Percentiles rank a stretch among this genome's conserved stretches.
These are phyloP conservation scores for Chrysomela aeneicollis DNA, from an alignment of 2,888 invertebrate genomes.

Conservation along the genomic window DNA sequence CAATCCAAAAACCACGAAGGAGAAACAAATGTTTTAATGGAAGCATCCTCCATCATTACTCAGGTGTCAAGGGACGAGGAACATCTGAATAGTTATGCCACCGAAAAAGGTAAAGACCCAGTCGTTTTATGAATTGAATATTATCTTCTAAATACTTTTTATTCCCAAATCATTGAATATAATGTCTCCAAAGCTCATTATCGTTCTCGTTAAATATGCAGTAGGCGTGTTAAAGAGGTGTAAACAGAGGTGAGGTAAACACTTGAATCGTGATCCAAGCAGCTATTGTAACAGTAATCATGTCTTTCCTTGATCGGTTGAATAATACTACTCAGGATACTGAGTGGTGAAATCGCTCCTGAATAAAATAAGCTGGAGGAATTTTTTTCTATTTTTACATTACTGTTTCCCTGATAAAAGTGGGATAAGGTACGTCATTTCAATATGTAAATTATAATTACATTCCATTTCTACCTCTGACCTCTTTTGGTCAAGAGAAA, in stretches of 20 bases:
- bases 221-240: constrained; percentile 54
- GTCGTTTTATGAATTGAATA: neutral
- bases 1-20: constrained; percentile 22
- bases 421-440: constrained; percentile 27
- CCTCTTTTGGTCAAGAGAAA: constrained; percentile 51
- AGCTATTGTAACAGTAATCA: constrained; percentile 24
- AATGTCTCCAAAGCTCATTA: neutral
- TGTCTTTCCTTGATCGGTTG: constrained; percentile 8
- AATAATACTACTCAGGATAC: constrained; percentile 5
- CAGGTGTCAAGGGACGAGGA: constrained; percentile 98
- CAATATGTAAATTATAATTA: constrained; percentile 48
- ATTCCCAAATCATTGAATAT: constrained; percentile 1
- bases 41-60: constrained; percentile 99
- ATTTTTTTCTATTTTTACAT: constrained; percentile 24
- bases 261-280: constrained; percentile 26
- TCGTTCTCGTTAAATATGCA: constrained; percentile 31
- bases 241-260: constrained; percentile 39
- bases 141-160: neutral
- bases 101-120: constrained; percentile 85
- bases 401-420: constrained; percentile 25
- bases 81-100: constrained; percentile 89
- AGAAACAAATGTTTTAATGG: constrained; percentile 82
- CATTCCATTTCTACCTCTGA: constrained; percentile 53
- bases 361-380: neutral
- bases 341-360: neutral